Base-by-base conservation (phyloP, 2,113 vertebrate genomes). In the Xiphophorus maculatus region DNA sequence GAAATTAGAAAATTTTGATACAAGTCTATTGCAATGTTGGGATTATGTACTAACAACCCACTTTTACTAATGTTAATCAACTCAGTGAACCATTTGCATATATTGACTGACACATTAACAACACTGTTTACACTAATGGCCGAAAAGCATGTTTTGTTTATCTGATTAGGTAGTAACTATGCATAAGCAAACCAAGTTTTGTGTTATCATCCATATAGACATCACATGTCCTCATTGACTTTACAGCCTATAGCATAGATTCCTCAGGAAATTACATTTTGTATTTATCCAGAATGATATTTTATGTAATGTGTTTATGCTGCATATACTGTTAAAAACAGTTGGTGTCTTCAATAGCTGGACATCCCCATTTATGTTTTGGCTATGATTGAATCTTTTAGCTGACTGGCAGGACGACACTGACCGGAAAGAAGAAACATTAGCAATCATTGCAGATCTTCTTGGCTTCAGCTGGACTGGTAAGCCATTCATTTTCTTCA, bases 391-490 rank as follows among this genome's bases (percentile, higher is more conserved):
- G 86, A 86, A 76, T 95, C 78, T 80, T 94, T 95, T 91, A 95
- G 94, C 93, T 75, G 97, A 97, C 95, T 95, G 95, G 93, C 95
- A 96, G 89, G 95, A 96, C 85, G 96, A 97, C 86, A 94, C 93
- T 81, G 96, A 97, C 84, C 96, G 95, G 80, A 97, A 95, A 64
- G 97, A 99, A 81, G 97, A 98, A 80, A 96, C 96, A 71, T 92
- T 99, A 87, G 95, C 97, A 61, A 96, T 98, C 79, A 95, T 98
- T 87, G 96, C 97, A 5, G 98, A 99, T 91, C 97, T 99, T 68
- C 96, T 99, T 78, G 98, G 98, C 87, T 99, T 99, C 95, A 99
- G 98, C 89, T 99, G 98, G 98, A 97, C 97, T 94, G 98, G 97
- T 99, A 81, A 92, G 92, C 1, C 27, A 61, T 64, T 6, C 9